Evolutionary conservation across 1,140 invertebrate genomes (phyloP).

Genomic region (Caenorhabditis tropicalis): DNA sequence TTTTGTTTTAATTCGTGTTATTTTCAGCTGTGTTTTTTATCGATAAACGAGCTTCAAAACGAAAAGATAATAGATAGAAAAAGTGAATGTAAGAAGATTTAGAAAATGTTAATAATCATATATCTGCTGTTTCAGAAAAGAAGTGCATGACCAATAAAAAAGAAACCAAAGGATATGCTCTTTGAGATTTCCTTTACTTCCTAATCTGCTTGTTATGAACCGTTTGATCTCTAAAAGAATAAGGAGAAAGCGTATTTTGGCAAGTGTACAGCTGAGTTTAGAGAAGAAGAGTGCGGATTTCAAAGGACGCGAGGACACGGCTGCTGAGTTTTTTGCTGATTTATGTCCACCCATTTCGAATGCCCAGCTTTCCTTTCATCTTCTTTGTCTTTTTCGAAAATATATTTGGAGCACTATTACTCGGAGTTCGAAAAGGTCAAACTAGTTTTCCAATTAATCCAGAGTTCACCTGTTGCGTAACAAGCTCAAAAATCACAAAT

Average conservation of each 20-base stretch:
- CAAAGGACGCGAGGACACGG: constrained; percentile 6
- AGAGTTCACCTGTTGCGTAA: too few species aligned
- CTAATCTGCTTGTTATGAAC: too few species aligned
- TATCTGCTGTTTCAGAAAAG: too few species aligned
- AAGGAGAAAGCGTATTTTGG: too few species aligned
- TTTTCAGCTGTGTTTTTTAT: not conserved
- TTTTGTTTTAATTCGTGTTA: not conserved
- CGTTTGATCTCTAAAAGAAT: too few species aligned
- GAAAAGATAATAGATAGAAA: too few species aligned
- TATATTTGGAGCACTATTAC: not conserved
- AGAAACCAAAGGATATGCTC: too few species aligned
- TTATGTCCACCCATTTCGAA: constrained; percentile 12
- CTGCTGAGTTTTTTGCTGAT: constrained; percentile 42
- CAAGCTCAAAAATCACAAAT: not conserved
- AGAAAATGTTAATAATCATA: too few species aligned
- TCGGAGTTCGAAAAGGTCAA: not conserved
- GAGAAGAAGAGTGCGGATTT: constrained; percentile 1
- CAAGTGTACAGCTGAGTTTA: not conserved
- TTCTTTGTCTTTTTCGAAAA: not conserved
- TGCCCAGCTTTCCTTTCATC: not conserved
- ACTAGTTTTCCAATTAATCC: not conserved
- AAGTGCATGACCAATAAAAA: too few species aligned
- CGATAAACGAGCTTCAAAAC: too few species aligned
- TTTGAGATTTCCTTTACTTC: too few species aligned
- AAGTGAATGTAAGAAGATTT: too few species aligned